Conservation (phyloP, 2,888 invertebrate species). For the Cyclophora punctaria region DNA sequence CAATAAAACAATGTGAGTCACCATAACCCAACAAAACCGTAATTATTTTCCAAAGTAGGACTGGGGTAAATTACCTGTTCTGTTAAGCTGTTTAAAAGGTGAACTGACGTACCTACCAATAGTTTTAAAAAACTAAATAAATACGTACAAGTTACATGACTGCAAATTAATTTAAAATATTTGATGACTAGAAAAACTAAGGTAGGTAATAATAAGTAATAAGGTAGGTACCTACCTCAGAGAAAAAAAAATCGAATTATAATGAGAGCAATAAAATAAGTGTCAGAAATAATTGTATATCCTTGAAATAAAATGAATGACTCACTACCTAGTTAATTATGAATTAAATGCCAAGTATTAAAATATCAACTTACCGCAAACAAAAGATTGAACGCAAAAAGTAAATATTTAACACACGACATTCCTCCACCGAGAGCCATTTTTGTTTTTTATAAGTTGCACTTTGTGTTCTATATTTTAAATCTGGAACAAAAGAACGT, state of each 20-base stretch:
- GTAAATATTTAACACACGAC: slow-evolving; percentile 91
- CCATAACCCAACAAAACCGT: no score
- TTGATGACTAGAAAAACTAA: no score
- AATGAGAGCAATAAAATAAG: no score
- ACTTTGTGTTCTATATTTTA: slow-evolving; percentile 34
- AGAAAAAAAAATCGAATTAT: no score
- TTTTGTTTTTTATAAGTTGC: slow-evolving; percentile 33
- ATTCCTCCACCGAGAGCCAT: slow-evolving; percentile 88
- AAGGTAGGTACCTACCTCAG: no score
- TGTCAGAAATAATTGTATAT: no score
- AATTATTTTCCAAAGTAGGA: no score
- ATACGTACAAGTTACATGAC: no score
- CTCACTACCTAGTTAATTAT: background rate
- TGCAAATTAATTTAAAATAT: no score
- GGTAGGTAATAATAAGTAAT: no score
- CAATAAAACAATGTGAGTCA: no score
- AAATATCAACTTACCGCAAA: slow-evolving; percentile 84
- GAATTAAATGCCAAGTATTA: background rate
- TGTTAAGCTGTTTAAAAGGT: background rate
- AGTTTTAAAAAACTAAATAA: background rate
- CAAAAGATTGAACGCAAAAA: slow-evolving; percentile 90
- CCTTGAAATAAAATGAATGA: background rate
- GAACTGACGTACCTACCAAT: background rate
- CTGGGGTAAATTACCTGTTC: background rate
- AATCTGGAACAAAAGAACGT: slow-evolving; percentile 57